Evolutionary conservation across 2,888 invertebrate species (phyloP), one percentile per base, ranked within the genome.

Genomic region (Cryptus armator): DNA sequence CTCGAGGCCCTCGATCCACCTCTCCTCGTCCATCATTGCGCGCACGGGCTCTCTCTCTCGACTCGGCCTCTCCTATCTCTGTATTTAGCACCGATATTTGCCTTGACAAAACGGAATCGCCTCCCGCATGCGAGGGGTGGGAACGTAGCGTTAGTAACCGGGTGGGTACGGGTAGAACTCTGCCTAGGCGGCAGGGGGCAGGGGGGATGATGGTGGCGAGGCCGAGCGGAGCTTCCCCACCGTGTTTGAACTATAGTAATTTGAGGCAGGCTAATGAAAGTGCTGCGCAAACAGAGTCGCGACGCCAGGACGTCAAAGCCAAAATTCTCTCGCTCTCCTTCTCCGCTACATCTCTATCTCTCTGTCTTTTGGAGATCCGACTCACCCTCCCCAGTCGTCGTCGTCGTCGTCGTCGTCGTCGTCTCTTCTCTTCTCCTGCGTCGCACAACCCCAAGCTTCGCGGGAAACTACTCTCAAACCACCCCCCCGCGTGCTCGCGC

Each of bases 241-340:
- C 85, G 91, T 92, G 90, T 93, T 93, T 93, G 93, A 93, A 92
- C 92, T 92, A 91, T 91, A 92, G 92, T 92, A 93, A 93, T 93
- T 92, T 93, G 92, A 92, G 91, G 92, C 92, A 91, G 91, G 92
- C 92, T 93, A 92, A 93, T 93, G 93, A 93, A 93, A 92, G 93
- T 92, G 91, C 92, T 91, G 90, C 91, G 92, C 91, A 93, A 93
- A 92, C 91, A 93, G 90, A 90, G 91, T 91, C 91, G 91, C 92
- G 92, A 92, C 92, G 91, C 91, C 91, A 90, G 89, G 90, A 91
- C 91, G 92, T 92, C 92, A 93, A 92, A 92, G 92, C 91, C 89
- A 84, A 91, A 92, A 91, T 88, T 37, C 90, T 90, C 90, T 78
- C 88, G 87, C 86, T 87, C 90, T 70, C 64, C 59, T 77, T 71